These are phyloP conservation scores for Caenorhabditis imperialis DNA, from an alignment of 2,888 invertebrate genomes.

Conservation along the genomic window DNA sequence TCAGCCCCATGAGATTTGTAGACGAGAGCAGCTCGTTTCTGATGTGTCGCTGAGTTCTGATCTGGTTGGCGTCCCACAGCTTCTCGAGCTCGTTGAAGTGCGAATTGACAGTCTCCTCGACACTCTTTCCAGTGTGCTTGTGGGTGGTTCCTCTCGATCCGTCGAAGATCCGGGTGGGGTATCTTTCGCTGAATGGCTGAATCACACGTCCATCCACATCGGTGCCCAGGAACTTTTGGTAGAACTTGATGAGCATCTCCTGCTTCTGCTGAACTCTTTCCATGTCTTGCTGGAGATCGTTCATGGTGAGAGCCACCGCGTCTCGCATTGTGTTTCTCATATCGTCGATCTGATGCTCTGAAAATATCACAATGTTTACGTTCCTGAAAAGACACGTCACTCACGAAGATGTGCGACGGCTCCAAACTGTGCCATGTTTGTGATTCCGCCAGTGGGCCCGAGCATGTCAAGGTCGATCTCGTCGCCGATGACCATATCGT, in stretches of 20 bases:
- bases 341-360: conserved; percentile 50
- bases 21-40: background rate
- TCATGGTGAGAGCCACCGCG: conserved; percentile 38
- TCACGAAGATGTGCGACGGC: conserved; percentile 41
- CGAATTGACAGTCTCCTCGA: background rate
- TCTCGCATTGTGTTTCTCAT: conserved; percentile 38
- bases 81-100: conserved; percentile 30
- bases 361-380: conserved; percentile 3
- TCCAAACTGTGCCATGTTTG: conserved; percentile 13
- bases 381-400: conserved; percentile 3
- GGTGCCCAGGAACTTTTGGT: conserved; percentile 20
- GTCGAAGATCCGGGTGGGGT: conserved; percentile 27
- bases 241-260: conserved; percentile 24
- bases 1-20: background rate
- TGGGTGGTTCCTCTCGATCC: conserved; percentile 5
- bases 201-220: conserved; percentile 25
- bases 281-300: conserved; percentile 40
- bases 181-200: conserved; percentile 28
- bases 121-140: conserved; percentile 2
- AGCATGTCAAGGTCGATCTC: conserved; percentile 2
- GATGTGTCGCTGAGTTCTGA: background rate
- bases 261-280: conserved; percentile 34
- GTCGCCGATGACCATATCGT: conserved; percentile 2
- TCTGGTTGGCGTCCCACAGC: conserved; percentile 3
- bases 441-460: background rate